A percentile compares a stretch with the other conserved stretches of the same genome.
These are phyloP conservation scores for Podotricha telesiphe DNA, from an alignment of 2,888 invertebrate species.

Conservation along the genomic window DNA sequence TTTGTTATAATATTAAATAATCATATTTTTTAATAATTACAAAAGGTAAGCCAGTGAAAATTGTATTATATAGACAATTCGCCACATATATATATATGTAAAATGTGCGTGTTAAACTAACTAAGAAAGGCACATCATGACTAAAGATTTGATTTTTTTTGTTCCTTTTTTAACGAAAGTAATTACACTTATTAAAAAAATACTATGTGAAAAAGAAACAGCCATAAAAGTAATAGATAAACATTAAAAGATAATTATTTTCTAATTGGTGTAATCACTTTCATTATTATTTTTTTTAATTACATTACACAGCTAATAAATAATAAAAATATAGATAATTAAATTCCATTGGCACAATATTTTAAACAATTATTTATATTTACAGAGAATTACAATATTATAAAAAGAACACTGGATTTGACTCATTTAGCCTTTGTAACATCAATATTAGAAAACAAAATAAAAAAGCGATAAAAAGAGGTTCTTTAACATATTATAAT, in stretches of 20 bases:
- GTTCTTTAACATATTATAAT: background rate
- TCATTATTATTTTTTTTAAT: conserved; percentile 4
- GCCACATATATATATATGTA: background rate
- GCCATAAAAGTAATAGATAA: background rate
- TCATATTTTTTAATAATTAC: too few relatives aligned
- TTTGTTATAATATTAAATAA: too few relatives aligned
- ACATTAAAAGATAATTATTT: background rate
- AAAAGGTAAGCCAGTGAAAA: too few relatives aligned
- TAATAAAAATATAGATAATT: background rate
- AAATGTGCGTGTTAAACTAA: conserved; percentile 20
- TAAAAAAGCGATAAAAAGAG: background rate
- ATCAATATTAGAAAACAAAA: background rate
- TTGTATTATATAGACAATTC: too few relatives aligned
- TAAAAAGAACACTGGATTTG: conserved; percentile 12
- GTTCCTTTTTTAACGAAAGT: conserved; percentile 7
- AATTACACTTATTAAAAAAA: background rate
- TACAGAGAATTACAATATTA: conserved; percentile 7
- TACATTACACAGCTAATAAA: conserved; percentile 1
- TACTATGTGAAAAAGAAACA: background rate
- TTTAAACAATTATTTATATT: background rate
- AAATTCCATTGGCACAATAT: conserved; percentile 27
- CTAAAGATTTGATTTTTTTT: conserved; percentile 11
- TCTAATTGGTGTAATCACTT: conserved; percentile 7
- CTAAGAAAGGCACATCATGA: conserved; percentile 29
- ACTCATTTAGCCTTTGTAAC: conserved; percentile 10